Conservation (phyloP, 2,888 invertebrate species). For the Tiliacea citrago region DNA sequence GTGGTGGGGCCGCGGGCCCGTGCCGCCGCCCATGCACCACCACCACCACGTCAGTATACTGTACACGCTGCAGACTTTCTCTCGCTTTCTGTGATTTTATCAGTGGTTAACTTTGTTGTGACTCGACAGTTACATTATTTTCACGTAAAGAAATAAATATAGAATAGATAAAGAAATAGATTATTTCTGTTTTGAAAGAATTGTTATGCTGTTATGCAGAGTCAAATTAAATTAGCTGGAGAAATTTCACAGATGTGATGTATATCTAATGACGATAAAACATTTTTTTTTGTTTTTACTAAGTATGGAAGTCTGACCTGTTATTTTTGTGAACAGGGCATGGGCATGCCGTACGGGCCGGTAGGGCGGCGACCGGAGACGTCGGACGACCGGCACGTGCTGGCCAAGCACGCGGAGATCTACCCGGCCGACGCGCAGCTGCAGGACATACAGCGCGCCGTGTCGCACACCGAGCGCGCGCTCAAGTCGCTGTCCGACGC, state of each 20-base stretch:
- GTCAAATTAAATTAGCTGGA: no score
- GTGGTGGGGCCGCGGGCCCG: constrained; percentile 89
- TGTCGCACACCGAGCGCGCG: constrained; percentile 97
- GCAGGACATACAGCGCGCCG: constrained; percentile 97
- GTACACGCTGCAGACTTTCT: no score
- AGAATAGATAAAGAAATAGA: background rate
- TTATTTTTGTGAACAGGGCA: constrained; percentile 56
- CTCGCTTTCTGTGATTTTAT: background rate
- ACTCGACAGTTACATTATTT: no score
- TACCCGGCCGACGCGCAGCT: constrained; percentile 98
- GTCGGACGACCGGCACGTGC: constrained; percentile 98
- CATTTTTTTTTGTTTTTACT: background rate
- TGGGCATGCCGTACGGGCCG: constrained; percentile 82
- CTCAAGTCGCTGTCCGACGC: constrained; percentile 98
- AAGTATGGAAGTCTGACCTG: background rate
- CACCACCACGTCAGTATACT: constrained; percentile 76
- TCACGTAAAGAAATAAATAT: no score
- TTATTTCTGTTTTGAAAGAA: background rate
- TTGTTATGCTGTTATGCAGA: no score
- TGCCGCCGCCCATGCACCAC: constrained; percentile 80
- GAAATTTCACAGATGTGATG: no score
- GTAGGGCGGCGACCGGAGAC: constrained; percentile 96
- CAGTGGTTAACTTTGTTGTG: background rate
- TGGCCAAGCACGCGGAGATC: constrained; percentile 97
- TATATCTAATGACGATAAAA: no score